Base-by-base conservation (phyloP, 2,888 invertebrate species). In the Mesorhabditis spiculigera region DNA sequence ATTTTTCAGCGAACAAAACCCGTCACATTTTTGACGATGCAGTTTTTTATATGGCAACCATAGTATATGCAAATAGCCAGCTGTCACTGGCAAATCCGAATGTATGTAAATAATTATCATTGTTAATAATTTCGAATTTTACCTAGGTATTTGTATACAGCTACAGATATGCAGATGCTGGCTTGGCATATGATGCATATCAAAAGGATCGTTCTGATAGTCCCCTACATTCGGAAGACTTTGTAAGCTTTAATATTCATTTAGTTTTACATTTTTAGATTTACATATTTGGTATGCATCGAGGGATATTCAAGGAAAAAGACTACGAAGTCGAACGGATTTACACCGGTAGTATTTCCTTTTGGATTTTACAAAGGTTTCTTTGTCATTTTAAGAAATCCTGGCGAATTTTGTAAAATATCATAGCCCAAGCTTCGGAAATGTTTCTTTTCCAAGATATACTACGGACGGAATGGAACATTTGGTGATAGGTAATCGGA, bases 201-300 rank as follows among this genome's bases (percentile, higher is more conserved):
- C 58, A 50, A 50, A 50, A 50, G 58, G 58, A 50, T 50, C 58
- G 58, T 13, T 13, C 10, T n/a, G 58, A 50, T 50, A 50, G 58
- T n/a, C 58, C 58, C n/a, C n/a, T 50, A 50, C 58, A 50, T 50
- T 50, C 58, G 58, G 58, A 50, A n/a, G 58, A 50, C n/a, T 50
- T 13, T 50, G 58, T 50, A 50, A 13, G 8, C n/a, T 50, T 50
- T 50, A 28, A 28, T 28, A 28, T 28, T 28, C 28, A 28, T 28
- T 28, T 28, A 28, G 28, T 28, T 28, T 28, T 50, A 50, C n/a
- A 10, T 50, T 50, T 50, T 50, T 50, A 50, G 58, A 50, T 50
- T 50, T 50, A 50, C n/a, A n/a, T 50, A 50, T 50, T 50, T 50
- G 58, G 58, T 50, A 10, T 50, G n/a, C 58, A 50, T 50, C 58